These are phyloP conservation scores for Trissoscelio sp. DNA, from an alignment of 2,888 invertebrate genomes.

Conservation along the genomic window DNA sequence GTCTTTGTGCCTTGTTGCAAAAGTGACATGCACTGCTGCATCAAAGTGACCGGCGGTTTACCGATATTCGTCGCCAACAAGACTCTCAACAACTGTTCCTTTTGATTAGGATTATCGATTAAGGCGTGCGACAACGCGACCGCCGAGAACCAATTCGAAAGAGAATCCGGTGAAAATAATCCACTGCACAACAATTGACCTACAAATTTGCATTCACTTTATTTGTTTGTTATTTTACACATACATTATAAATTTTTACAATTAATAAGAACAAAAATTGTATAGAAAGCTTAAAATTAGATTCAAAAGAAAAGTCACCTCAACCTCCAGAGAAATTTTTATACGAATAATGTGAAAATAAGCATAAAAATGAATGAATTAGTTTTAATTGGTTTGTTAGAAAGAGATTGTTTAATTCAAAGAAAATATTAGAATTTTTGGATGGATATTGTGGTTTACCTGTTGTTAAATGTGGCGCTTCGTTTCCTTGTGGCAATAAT, in stretches of 20 bases:
- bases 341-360: background rate
- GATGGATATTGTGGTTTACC: slow-evolving; percentile 70
- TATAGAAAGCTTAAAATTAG: too few relatives aligned
- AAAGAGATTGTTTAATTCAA: background rate
- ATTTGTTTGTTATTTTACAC: too few relatives aligned
- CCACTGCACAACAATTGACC: slow-evolving; percentile 97
- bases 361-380: background rate
- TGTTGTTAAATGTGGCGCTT: slow-evolving; percentile 88
- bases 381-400: background rate
- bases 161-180: slow-evolving; percentile 92
- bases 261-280: too few relatives aligned
- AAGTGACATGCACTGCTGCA: slow-evolving; percentile 94
- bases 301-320: background rate
- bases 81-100: slow-evolving; percentile 96
- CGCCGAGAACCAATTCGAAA: slow-evolving; percentile 98
- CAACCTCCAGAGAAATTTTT: background rate
- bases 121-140: slow-evolving; percentile 96
- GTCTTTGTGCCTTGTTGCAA: slow-evolving; percentile 92
- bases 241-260: background rate
- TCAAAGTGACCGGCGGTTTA: slow-evolving; percentile 93
- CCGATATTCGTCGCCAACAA: slow-evolving; percentile 93
- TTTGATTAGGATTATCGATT: slow-evolving; percentile 92
- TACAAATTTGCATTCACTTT: slow-evolving; percentile 75
- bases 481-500: slow-evolving; percentile 93
- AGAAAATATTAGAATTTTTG: background rate